Conservation (phyloP, 2,113 vertebrate genomes). For the Lontra canadensis region DNA sequence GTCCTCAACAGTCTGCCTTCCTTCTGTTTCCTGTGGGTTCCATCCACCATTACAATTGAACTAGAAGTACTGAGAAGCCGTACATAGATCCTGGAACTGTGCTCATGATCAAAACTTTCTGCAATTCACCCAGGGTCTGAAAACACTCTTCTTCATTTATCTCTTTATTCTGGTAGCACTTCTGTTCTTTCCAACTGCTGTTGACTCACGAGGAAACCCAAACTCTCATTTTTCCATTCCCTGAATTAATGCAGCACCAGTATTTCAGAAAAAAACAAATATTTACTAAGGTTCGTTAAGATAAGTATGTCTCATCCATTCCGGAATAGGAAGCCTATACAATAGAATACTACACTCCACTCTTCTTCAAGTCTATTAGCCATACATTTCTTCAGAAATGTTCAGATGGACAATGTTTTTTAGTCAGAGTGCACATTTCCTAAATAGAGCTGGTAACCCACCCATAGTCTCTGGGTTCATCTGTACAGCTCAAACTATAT, state of each 20-base stretch:
- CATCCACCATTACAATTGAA: neutral
- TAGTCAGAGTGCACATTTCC: too few relatives aligned
- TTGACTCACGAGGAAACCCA: neutral
- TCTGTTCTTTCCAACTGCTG: neutral
- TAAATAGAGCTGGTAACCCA: too few relatives aligned
- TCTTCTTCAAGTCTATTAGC: neutral
- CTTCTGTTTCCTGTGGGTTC: neutral
- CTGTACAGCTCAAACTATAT: too few relatives aligned
- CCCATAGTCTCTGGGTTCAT: too few relatives aligned
- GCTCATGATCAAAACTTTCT: neutral
- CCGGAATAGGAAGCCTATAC: neutral
- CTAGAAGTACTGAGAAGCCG: neutral
- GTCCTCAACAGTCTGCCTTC: neutral
- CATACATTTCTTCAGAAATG: neutral
- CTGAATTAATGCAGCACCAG: neutral
- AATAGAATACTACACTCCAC: neutral
- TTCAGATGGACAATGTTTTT: neutral
- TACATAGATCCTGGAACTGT: neutral
- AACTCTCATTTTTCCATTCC: neutral
- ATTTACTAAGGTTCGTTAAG: neutral
- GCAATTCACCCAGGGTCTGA: neutral
- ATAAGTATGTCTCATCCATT: neutral
- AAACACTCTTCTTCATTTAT: neutral
- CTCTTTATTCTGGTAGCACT: neutral
- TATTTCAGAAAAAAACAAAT: neutral